Evolutionary conservation across 1,140 invertebrate genomes (phyloP).

Genomic region (Trichogramma pretiosum): DNA sequence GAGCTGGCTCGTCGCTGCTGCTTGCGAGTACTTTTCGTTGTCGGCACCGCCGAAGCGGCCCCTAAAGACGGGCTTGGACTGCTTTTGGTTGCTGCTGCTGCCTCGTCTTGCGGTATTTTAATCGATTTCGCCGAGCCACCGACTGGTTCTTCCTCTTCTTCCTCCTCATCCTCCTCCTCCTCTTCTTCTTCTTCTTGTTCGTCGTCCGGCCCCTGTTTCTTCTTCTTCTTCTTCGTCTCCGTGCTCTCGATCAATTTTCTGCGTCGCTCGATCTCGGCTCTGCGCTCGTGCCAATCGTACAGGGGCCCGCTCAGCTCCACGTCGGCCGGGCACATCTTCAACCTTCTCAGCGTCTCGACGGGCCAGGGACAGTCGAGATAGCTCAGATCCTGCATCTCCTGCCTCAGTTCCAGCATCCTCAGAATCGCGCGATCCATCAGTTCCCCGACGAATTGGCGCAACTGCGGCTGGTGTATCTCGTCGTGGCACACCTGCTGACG

Average conservation of each 20-base stretch:
- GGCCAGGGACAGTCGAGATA: constrained; percentile 42
- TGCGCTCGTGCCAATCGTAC: constrained; percentile 26
- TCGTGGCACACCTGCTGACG: constrained; percentile 47
- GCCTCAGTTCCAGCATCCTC: constrained; percentile 37
- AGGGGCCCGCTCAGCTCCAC: constrained; percentile 26
- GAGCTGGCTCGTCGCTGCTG: too few species aligned
- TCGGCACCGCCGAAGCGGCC: neutral
- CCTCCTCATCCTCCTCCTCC: neutral
- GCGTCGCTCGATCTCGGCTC: constrained; percentile 22
- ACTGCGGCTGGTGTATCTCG: constrained; percentile 56
- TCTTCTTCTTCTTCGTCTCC: neutral
- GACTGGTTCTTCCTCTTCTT: too few species aligned
- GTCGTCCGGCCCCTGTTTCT: constrained; percentile 19
- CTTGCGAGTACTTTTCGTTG: too few species aligned
- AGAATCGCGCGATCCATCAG: constrained; percentile 45
- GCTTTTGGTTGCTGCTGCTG: too few species aligned
- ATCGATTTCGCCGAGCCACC: too few species aligned
- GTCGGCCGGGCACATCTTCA: constrained; percentile 49
- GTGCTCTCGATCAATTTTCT: constrained; percentile 26
- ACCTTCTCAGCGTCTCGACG: constrained; percentile 48
- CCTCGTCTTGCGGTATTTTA: too few species aligned
- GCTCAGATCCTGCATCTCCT: constrained; percentile 27
- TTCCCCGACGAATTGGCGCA: constrained; percentile 48
- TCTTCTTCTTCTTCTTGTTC: neutral
- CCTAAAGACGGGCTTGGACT: neutral